phyloP scores from a whole-genome alignment of 2,888 invertebrate genomes.

The Masnerella sp. region DNA sequence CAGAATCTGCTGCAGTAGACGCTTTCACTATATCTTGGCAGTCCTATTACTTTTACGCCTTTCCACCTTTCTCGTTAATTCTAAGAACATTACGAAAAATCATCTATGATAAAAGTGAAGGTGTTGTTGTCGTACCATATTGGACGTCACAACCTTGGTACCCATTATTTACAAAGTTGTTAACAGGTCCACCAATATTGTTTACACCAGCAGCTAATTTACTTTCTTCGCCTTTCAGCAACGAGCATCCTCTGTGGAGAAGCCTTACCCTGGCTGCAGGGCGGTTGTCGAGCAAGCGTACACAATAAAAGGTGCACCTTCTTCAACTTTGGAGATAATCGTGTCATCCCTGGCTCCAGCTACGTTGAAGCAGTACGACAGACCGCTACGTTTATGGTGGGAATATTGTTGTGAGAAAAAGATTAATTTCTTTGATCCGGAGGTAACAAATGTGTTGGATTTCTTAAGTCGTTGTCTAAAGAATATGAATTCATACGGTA shows the following conservation, averaged over 20 bases:
- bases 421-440: background rate
- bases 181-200: background rate
- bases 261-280: slow-evolving; percentile 24
- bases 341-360: background rate
- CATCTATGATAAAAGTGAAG: slow-evolving; percentile 21
- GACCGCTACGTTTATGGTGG: slow-evolving; percentile 15
- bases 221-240: slow-evolving; percentile 56
- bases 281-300: background rate
- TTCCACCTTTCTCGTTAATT: slow-evolving; percentile 59
- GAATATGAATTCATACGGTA: slow-evolving; percentile 52
- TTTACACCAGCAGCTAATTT: slow-evolving; percentile 3
- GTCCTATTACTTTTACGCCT: slow-evolving; percentile 53
- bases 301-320: background rate
- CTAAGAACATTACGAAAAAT: slow-evolving; percentile 51
- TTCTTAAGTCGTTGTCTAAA: background rate
- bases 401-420: slow-evolving; percentile 35
- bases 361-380: background rate
- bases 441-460: background rate
- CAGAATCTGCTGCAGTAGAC: slow-evolving; percentile 44
- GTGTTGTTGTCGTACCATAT: slow-evolving; percentile 51
- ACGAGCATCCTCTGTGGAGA: slow-evolving; percentile 19
- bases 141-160: slow-evolving; percentile 62
- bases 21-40: slow-evolving; percentile 53
- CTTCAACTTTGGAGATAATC: background rate
- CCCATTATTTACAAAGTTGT: slow-evolving; percentile 30